Percentiles rank a stretch among this genome's conserved stretches.
These are phyloP conservation scores for Crotophaga sulcirostris DNA, from an alignment of 2,113 vertebrate genomes.

Conservation along the genomic window DNA sequence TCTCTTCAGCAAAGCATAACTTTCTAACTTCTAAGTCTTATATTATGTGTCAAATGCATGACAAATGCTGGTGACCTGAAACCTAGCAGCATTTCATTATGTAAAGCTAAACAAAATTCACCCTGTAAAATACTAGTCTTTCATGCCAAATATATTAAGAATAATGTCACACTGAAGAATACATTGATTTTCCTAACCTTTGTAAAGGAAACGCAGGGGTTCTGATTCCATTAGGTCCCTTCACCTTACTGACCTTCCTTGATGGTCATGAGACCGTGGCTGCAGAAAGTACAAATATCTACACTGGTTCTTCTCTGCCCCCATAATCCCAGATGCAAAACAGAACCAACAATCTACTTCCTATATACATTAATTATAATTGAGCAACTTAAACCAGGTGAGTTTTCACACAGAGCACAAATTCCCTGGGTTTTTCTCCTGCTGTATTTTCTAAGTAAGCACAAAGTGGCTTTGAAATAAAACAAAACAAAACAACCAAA, in stretches of 20 bases:
- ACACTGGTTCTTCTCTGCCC: background rate
- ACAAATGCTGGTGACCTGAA: background rate
- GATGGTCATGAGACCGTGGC: rapidly evolving
- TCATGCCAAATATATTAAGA: background rate
- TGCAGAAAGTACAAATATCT: background rate
- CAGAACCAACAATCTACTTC: background rate
- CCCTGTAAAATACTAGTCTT: background rate
- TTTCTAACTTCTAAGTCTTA: background rate
- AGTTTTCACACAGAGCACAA: background rate
- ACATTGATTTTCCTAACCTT: background rate
- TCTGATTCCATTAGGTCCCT: background rate
- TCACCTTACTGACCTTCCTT: background rate
- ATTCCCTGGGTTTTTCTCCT: background rate
- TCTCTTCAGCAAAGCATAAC: background rate
- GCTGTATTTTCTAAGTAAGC: background rate
- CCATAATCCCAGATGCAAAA: background rate
- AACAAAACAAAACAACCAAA: background rate
- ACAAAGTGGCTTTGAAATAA: background rate
- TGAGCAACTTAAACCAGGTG: background rate
- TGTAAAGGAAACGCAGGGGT: background rate
- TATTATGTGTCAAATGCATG: background rate
- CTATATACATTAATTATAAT: background rate
- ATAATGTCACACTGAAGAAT: background rate
- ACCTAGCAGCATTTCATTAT: background rate
- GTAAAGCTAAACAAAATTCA: background rate